These are phyloP conservation scores for Callosobruchus maculatus DNA, from an alignment of 2,888 invertebrate genomes.

Conservation along the genomic window DNA sequence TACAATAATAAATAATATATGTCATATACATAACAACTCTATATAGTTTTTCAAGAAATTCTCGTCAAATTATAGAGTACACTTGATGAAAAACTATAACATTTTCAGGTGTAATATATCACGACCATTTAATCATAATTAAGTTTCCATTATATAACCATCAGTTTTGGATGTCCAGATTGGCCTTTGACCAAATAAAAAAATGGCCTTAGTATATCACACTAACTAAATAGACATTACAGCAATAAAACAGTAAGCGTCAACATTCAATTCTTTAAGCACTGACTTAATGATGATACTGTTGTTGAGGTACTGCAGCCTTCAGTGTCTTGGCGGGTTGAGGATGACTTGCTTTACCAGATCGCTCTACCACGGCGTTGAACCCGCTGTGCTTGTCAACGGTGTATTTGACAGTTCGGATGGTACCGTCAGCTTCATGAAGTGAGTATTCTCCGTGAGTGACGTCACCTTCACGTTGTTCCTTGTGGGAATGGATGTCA, in stretches of 20 bases:
- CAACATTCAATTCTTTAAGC: no score
- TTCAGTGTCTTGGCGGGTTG: slow-evolving; percentile 4
- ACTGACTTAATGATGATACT: neutral
- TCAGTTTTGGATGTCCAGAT: no score
- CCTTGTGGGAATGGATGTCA: slow-evolving; percentile 56
- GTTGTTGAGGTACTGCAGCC: neutral
- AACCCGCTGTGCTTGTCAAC: slow-evolving; percentile 58
- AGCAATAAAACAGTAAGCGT: no score
- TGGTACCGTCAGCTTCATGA: slow-evolving; percentile 56
- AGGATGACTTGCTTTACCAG: slow-evolving; percentile 48
- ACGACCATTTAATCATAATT: no score
- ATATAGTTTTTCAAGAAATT: neutral
- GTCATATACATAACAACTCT: neutral
- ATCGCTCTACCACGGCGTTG: slow-evolving; percentile 40
- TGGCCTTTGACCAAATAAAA: no score
- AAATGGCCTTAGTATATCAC: no score
- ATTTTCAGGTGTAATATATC: no score
- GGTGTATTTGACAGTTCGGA: slow-evolving; percentile 56
- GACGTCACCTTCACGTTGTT: slow-evolving; percentile 54
- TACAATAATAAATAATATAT: neutral
- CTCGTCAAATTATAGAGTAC: neutral
- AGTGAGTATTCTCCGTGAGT: slow-evolving; percentile 57
- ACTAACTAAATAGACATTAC: no score
- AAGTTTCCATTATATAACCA: no score
- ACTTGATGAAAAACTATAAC: no score